Evolutionary conservation across 2,797 vertebrate genomes (phyloP).

Genomic region (Xiphorhynchus erythropygius): DNA sequence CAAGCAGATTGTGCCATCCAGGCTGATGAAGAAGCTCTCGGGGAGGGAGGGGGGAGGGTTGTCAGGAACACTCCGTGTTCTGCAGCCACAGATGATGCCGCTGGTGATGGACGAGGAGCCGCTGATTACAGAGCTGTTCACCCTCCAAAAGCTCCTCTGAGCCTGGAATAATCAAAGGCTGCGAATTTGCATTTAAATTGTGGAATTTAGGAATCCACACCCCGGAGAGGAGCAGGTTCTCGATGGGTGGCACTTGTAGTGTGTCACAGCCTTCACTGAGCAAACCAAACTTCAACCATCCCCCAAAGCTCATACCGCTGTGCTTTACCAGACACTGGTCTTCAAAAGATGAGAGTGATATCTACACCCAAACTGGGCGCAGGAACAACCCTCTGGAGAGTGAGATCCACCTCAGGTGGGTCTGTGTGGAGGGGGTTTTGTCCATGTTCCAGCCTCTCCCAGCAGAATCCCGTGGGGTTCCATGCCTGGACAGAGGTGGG

Average conservation of each 20-base stretch:
- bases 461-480: neutral
- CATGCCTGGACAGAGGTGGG: rapidly evolving
- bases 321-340: too few relatives aligned
- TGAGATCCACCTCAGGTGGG: too few relatives aligned
- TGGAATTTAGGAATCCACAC: neutral
- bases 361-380: neutral
- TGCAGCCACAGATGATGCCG: neutral
- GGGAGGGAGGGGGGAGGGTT: neutral
- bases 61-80: neutral
- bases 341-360: neutral
- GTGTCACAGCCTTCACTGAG: neutral
- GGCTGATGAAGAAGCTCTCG: neutral
- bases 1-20: neutral
- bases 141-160: neutral
- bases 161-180: neutral
- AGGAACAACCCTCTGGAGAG: neutral
- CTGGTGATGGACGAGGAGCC: neutral
- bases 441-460: neutral
- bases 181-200: neutral
- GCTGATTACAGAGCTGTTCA: neutral
- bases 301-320: too few relatives aligned
- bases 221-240: neutral
- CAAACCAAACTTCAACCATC: neutral
- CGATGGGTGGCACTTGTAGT: neutral
- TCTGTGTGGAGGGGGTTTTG: neutral